Evolutionary conservation across 2,113 vertebrate genomes (phyloP), one percentile per base, ranked within the genome.

Genomic region (Urocynchramus pylzowi): DNA sequence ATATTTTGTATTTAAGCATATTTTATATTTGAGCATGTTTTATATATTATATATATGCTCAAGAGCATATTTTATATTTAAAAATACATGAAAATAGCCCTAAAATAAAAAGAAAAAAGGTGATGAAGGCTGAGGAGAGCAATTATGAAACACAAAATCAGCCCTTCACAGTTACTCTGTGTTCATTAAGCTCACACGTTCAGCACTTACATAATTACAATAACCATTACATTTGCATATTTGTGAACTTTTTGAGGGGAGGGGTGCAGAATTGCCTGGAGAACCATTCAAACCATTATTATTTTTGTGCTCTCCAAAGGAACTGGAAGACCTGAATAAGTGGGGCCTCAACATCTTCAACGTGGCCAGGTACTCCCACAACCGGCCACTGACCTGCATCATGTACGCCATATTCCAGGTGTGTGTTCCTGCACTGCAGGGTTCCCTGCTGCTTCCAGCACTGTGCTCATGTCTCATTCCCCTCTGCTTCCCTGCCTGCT

Each of bases 361-460:
- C 16, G 99, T 99, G 44, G 98, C 99, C 1, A 98, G 99, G 68
- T 99, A 99, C 75, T 99, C 99, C 3, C 99, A 99, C 93, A 99
- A 98, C 89, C 97, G 99, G 35, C 99, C 99, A 0, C 98, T 99
- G 15, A 99, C 99, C 3, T 99, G 99, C 97, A 98, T 99, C 95
- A 99, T 99, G 99, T 99, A 99, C 19, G 98, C 98, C 41, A 99
- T 99, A 86, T 99, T 99, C 73, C 99, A 99, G 99, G 99, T 99
- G 27, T 11, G 99, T 97, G 3, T 8, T 26, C 52, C 35, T 1
- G 41, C 31, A 9, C 0, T 5, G 53, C 52, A 12, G 22, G 3
- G 1, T 4, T 17, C 26, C 18, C 6, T n/a, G 18, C 59, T 33
- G 7, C 20, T 27, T 2, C 30, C 59, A 42, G 31, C 4, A 0